Base-by-base conservation (phyloP, 2,797 vertebrate species). In the Rhinatrema bivittatum region DNA sequence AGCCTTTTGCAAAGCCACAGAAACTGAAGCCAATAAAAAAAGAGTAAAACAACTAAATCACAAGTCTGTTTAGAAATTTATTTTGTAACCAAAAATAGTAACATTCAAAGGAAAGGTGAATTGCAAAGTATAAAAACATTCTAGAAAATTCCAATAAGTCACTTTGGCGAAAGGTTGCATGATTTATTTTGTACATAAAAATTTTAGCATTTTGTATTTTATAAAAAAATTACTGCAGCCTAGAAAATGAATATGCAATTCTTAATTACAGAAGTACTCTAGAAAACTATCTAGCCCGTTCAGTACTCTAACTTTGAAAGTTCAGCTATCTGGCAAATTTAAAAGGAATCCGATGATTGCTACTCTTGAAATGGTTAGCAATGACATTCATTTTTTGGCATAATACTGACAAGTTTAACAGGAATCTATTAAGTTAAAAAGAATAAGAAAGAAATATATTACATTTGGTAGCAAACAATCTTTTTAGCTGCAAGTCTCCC, bases 341-440 rank as follows among this genome's bases (percentile, higher is more conserved):
- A 47, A 71, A 75, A 80, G 50, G 58, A 32, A 71, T 53, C 50
- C 63, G 62, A 63, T 75, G 68, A 60, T 70, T 67, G 74, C 58
- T 61, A 68, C 68, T 47, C 45, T 63, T n/a, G 42, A 57, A 53
- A 22, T 52, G 44, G 60, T 40, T 57, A 49, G 36, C 65, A 20
- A 46, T 56, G 45, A 48, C 36, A 62, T 59, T n/a, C 42, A 35
- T 57, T 52, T 49, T 50, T 37, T 2, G 13, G 39, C 32, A 30
- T 27, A 74, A 65, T 30, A 60, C 65, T 71, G 65, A 67, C 43
- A 65, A 48, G 25, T 65, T 68, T 50, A 53, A 69, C 45, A 57
- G 51, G 59, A 67, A 70, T 51, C 60, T 65, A 60, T 78, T 76
- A 81, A 79, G 58, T 81, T 82, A 80, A 69, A 53, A 79, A 68